phyloP scores from a whole-genome alignment of 1,140 invertebrate genomes.

The Vanessa tameamea region DNA sequence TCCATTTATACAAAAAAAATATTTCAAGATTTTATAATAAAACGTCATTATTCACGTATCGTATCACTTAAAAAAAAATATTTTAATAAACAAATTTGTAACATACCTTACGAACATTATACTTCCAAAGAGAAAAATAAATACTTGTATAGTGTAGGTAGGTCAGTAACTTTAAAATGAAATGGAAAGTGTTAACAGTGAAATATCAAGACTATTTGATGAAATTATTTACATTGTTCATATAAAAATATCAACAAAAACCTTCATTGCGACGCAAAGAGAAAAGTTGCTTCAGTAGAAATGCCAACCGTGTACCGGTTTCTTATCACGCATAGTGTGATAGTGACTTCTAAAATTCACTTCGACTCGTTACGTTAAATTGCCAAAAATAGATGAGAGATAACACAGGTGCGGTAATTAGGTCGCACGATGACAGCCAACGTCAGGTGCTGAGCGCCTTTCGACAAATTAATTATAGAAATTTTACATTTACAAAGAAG shows the following conservation, averaged over 20 bases:
- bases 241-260: constrained; percentile 4
- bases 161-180: neutral
- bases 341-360: constrained; percentile 16
- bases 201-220: neutral
- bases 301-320: constrained; percentile 6
- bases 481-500: constrained; percentile 51
- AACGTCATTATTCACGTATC: no score
- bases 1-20: no score
- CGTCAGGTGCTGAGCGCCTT: constrained; percentile 41
- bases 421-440: constrained; percentile 53
- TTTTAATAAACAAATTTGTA: no score
- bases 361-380: constrained; percentile 11
- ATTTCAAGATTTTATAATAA: no score
- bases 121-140: no score
- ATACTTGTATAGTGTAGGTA: no score
- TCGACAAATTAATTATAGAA: constrained; percentile 49
- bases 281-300: neutral
- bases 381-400: constrained; percentile 40
- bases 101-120: no score
- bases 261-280: constrained; percentile 4
- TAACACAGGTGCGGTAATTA: constrained; percentile 57
- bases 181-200: neutral
- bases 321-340: constrained; percentile 11
- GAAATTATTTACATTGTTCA: neutral
- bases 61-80: no score